Evolutionary conservation across 2,113 vertebrate species (phyloP), one percentile per base, ranked within the genome.

Genomic region (Takifugu flavidus): DNA sequence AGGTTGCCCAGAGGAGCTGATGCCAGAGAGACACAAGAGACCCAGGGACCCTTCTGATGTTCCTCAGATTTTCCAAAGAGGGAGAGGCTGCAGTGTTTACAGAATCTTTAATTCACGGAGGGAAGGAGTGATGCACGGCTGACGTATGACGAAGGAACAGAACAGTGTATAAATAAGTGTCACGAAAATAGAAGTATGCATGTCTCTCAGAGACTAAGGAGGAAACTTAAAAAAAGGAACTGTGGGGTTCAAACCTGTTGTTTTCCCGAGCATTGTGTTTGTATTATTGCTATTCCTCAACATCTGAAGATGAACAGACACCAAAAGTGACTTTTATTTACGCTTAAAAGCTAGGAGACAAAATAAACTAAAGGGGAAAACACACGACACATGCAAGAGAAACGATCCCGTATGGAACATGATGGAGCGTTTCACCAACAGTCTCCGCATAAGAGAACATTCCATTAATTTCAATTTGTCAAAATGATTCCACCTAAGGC

Each of bases 11-110:
- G 75, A 84, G 76, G 81, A 86, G 61, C 58, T 57, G 67, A 78
- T 64, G 68, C 64, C 57, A 72, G 67, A 79, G 74, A 77, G 69
- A 80, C 78, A 53, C 72, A 74, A 73, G 73, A 84, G 75, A 83
- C 74, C 75, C 53, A 62, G 72, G 68, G 74, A 84, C 78, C 72
- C 67, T 64, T 85, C 56, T 82, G 78, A 86, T 78, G 82, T 86
- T 83, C 79, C 79, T 58, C 50, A 81, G 74, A 79, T 72, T 66
- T 67, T 83, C 76, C 75, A 77, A 74, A 84, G 79, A 74, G 65
- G 80, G 83, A 78, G 75, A 78, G 65, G 78, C 76, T 67, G 65
- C 45, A 14, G 71, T 91, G 89, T 91, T 91, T 90, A 86, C 43
- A 79, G 78, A 67, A 87, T 86, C 68, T 75, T 86, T 77, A 65